A percentile compares a stretch with the other conserved stretches of the same genome.
Evolutionary conservation across 1,140 invertebrate species (phyloP).

Genomic region (Gonioctena quinquepunctata): DNA sequence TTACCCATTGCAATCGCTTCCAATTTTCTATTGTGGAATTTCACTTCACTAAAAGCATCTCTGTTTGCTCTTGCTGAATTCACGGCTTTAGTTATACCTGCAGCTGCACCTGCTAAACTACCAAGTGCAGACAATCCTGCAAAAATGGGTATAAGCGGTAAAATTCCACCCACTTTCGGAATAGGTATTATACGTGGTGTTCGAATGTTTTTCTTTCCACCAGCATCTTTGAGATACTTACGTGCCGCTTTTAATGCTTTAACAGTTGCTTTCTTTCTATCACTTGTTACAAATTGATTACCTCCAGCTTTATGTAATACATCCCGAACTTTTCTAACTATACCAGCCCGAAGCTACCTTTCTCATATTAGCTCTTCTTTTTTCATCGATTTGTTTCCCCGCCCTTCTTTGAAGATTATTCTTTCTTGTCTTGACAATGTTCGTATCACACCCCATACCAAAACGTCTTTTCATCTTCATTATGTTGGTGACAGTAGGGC

Average conservation of each 20-base stretch:
- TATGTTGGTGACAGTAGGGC: too few relatives aligned
- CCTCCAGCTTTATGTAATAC: too few relatives aligned
- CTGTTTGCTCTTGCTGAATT: conserved; percentile 38
- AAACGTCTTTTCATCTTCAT: too few relatives aligned
- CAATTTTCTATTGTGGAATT: conserved; percentile 51
- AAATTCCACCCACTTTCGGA: conserved; percentile 50
- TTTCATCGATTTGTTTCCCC: too few relatives aligned
- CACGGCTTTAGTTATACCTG: conserved; percentile 46
- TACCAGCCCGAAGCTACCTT: too few relatives aligned
- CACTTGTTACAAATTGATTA: too few relatives aligned
- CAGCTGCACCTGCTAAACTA: conserved; percentile 39
- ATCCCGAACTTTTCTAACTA: conserved; percentile 50
- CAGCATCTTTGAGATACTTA: neutral
- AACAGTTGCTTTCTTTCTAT: conserved; percentile 47
- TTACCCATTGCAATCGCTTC: conserved; percentile 45
- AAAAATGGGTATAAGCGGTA: conserved; percentile 39
- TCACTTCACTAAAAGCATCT: conserved; percentile 41
- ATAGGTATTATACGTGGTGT: conserved; percentile 47
- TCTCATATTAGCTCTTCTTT: too few relatives aligned
- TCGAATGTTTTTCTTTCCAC: conserved; percentile 18
- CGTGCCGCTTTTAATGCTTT: conserved; percentile 15
- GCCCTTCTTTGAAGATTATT: conserved; percentile 52
- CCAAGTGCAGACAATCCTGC: conserved; percentile 51
- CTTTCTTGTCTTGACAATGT: neutral
- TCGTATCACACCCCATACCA: too few relatives aligned